These are phyloP conservation scores for Pemphigus obesinymphae DNA, from an alignment of 1,140 invertebrate species.

Conservation along the genomic window DNA sequence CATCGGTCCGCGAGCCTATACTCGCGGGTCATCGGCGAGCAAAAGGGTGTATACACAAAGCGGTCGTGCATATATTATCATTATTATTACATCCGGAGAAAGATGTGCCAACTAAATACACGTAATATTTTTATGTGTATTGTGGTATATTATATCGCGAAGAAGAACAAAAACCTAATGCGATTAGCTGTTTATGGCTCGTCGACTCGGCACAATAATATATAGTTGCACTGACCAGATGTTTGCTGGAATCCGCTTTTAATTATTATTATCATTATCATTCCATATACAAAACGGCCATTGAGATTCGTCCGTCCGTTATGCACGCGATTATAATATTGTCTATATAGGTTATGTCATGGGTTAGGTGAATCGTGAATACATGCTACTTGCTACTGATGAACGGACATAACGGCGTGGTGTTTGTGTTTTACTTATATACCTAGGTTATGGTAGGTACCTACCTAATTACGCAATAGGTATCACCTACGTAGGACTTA, in stretches of 20 bases:
- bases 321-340: background rate
- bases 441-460: background rate
- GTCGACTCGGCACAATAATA: background rate
- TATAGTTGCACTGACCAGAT: conserved; percentile 21
- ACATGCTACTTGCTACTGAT: no score
- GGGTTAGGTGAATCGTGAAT: no score
- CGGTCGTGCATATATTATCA: background rate
- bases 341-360: no score
- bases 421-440: background rate
- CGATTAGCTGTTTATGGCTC: background rate
- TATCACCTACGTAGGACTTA: no score
- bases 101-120: no score
- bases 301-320: background rate
- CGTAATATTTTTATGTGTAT: no score
- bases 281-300: background rate
- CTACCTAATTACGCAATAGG: no score
- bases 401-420: background rate
- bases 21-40: background rate
- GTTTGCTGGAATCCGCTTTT: conserved; percentile 2
- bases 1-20: background rate
- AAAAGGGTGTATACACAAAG: background rate
- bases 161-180: background rate
- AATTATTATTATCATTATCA: background rate
- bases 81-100: no score
- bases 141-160: background rate